phyloP scores from a whole-genome alignment of 1,140 invertebrate species.

The Pseudachorutes palmiensis region DNA sequence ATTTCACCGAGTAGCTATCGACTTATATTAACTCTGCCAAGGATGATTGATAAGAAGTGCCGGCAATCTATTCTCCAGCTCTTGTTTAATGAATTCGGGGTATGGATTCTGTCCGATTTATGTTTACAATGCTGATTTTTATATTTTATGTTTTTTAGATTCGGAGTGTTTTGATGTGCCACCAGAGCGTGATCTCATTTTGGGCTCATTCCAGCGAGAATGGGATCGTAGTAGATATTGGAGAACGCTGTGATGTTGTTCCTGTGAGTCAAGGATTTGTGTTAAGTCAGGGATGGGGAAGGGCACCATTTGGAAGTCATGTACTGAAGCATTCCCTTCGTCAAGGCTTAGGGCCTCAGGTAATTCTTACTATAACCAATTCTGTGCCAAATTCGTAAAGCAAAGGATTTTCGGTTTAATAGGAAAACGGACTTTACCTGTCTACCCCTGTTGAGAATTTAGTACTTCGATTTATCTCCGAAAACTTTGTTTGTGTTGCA shows the following conservation, averaged over 20 bases:
- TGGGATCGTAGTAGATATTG: conserved; percentile 57
- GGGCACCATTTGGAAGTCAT: conserved; percentile 33
- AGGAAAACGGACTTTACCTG: conserved; percentile 37
- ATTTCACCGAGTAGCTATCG: conserved; percentile 45
- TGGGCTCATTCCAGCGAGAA: conserved; percentile 56
- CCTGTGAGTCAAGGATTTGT: conserved; percentile 37
- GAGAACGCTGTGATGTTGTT: conserved; percentile 50
- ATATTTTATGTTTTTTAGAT: conserved; percentile 13
- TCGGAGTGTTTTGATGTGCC: conserved; percentile 46
- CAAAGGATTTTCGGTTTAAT: background rate
- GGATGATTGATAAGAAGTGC: conserved; percentile 41
- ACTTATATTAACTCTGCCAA: conserved; percentile 46
- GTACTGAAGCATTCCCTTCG: conserved; percentile 31
- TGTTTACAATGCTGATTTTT: conserved; percentile 9
- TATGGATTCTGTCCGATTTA: background rate
- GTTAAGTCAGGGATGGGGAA: conserved; percentile 29
- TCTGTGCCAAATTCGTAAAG: background rate
- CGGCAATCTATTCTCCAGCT: conserved; percentile 30
- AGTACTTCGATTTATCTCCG: conserved; percentile 34
- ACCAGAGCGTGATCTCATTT: conserved; percentile 55
- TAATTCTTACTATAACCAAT: conserved; percentile 13
- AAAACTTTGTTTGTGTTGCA: conserved; percentile 34
- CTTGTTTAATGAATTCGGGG: conserved; percentile 31
- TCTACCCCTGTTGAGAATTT: conserved; percentile 36
- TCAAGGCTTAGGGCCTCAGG: conserved; percentile 37